Conservation (phyloP, 2,113 vertebrate species). For the Glaucidium brasilianum region DNA sequence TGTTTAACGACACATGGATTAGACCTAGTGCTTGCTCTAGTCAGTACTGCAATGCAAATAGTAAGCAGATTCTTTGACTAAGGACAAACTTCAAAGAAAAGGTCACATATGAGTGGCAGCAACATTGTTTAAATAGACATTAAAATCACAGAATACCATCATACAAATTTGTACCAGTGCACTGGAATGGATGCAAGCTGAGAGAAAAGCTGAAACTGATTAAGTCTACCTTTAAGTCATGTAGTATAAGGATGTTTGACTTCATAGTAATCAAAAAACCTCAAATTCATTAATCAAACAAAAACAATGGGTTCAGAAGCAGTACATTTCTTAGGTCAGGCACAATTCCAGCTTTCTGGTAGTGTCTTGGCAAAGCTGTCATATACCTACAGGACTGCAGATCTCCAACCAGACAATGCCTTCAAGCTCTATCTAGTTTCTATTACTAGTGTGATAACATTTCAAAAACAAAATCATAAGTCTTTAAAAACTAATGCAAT, state of each 20-base stretch:
- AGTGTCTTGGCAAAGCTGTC: not conserved
- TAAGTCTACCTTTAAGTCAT: not conserved
- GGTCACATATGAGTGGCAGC: not conserved
- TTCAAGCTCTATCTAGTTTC: not conserved
- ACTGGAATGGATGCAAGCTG: not conserved
- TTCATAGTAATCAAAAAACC: not conserved
- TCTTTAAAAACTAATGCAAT: not conserved
- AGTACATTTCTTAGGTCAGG: not conserved
- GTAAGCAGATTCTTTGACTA: not conserved
- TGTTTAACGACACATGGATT: rapidly evolving
- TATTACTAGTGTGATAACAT: not conserved
- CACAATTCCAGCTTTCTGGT: not conserved
- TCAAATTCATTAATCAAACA: not conserved
- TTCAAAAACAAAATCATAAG: not conserved
- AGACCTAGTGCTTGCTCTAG: not conserved
- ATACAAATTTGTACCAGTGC: not conserved
- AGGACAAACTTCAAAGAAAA: not conserved
- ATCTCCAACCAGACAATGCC: not conserved
- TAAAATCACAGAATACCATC: not conserved
- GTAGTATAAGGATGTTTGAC: not conserved
- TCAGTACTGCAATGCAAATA: not conserved
- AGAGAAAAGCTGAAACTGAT: not conserved
- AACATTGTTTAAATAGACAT: not conserved
- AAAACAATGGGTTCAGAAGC: not conserved
- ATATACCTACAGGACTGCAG: not conserved